Evolutionary conservation across 2,797 vertebrate species (phyloP), one percentile per base, ranked within the genome.

Genomic region (Pangasius djambal): DNA sequence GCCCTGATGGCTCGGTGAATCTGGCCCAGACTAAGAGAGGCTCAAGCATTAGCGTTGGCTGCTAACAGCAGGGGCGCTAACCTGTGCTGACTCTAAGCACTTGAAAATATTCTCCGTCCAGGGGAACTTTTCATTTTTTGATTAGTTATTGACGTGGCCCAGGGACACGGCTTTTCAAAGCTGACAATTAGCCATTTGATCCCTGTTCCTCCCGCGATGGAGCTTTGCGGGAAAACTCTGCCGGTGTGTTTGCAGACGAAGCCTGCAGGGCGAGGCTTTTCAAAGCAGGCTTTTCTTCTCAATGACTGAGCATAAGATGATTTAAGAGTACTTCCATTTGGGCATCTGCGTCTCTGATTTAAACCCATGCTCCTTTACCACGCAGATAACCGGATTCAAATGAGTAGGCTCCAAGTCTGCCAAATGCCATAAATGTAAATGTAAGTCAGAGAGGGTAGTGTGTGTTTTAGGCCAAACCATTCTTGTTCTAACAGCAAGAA

Each of bases 171-270:
- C 59, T 77, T 70, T 28, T 87, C 70, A 78, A 78, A 87, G 86
- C 40, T 52, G 55, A 87, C 81, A 87, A 87, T 89, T 84, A 89
- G 70, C 86, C 50, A 78, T 79, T 78, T 83, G 61, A 89, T 69
- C 81, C 81, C 31, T 9, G 28, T 50, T 57, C 34, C 59, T 84
- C 69, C 70, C 7, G 44, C 25, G 31, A 67, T 3, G 5, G 28
- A 69, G 31, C 55, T 70, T 40, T 65, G 48, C 18, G 8, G 63
- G 13, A 50, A 77, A 61, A 70, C 28, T 74, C 63, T 7, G 15
- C 13, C 48, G 28, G 83, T n/a, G 50, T 22, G 34, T 79, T 74
- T 69, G 83, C 40, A 70, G 28, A 72, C 34, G 77, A 75, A 3
- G 77, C 55, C 85, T 75, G 44, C 22, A 1, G 37, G 77, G 65